phyloP scores from a whole-genome alignment of 92 coral and sea anemone species.

The Palythoa caribaeorum region DNA sequence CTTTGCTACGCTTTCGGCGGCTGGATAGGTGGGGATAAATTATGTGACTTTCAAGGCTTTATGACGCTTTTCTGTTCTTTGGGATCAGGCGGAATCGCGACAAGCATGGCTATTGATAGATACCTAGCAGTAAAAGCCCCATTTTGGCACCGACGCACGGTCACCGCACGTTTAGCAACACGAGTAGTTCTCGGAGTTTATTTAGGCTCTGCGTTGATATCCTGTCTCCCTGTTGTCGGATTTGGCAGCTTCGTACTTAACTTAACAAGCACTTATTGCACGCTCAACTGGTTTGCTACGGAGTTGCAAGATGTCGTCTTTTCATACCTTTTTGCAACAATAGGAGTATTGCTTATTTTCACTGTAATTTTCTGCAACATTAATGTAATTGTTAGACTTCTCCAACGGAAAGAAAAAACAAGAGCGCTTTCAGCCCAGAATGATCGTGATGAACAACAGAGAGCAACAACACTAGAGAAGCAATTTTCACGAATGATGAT shows the following conservation, averaged over 20 bases:
- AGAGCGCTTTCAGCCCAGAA: constrained; percentile 43
- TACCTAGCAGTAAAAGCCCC: constrained; percentile 77
- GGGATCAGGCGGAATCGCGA: constrained; percentile 79
- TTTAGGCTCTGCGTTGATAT: constrained; percentile 55
- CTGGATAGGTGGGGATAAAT: constrained; percentile 74
- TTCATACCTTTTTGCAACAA: constrained; percentile 72
- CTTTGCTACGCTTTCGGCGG: constrained; percentile 66
- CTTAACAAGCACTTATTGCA: constrained; percentile 76
- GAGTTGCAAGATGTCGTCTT: constrained; percentile 60
- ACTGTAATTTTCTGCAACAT: constrained; percentile 76
- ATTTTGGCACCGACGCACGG: constrained; percentile 78
- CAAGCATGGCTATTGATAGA: constrained; percentile 82
- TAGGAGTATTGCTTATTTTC: constrained; percentile 70
- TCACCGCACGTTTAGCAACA: constrained; percentile 72
- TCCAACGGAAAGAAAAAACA: constrained; percentile 45
- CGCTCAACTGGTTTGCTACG: constrained; percentile 77
- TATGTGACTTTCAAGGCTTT: constrained; percentile 88
- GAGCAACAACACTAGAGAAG: constrained; percentile 54
- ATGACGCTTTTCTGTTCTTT: constrained; percentile 77
- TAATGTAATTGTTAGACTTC: constrained; percentile 64
- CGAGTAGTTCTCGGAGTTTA: constrained; percentile 49
- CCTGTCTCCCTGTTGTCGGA: constrained; percentile 67
- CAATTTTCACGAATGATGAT: constrained; percentile 87
- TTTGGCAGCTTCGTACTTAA: constrained; percentile 82
- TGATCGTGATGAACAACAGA: constrained; percentile 48